These are phyloP conservation scores for Thelaira solivaga DNA, from an alignment of 2,888 invertebrate species.

Conservation along the genomic window DNA sequence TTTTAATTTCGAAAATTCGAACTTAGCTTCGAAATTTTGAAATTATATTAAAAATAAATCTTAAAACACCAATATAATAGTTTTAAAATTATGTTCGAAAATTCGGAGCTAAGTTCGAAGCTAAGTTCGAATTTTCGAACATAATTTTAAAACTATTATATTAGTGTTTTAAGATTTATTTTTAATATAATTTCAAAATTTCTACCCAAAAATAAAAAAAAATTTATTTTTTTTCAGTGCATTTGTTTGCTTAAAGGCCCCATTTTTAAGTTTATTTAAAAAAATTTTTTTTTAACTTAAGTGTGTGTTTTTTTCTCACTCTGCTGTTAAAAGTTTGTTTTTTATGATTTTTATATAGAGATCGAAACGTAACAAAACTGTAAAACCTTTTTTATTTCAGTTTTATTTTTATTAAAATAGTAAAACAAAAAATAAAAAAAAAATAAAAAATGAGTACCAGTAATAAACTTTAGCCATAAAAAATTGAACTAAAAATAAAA, in stretches of 20 bases:
- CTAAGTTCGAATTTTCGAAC: not conserved
- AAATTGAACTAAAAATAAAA: constrained; percentile 22
- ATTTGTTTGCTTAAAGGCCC: not conserved
- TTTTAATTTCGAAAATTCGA: too few relatives aligned
- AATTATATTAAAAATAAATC: not conserved
- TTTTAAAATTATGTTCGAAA: not conserved
- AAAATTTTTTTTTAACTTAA: constrained; percentile 5
- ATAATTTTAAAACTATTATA: not conserved
- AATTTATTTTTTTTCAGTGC: not conserved
- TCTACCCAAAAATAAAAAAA: not conserved
- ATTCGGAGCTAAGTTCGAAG: not conserved
- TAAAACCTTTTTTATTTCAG: not conserved
- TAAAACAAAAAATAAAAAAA: constrained; percentile 5
- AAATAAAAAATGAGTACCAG: constrained; percentile 21
- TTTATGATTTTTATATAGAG: too few relatives aligned
- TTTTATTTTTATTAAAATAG: constrained; percentile 30
- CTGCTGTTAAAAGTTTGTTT: not conserved
- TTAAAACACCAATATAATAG: not conserved
- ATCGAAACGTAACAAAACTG: constrained; percentile 15
- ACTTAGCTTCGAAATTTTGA: not conserved
- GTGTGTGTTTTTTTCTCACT: not conserved
- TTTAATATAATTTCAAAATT: not conserved
- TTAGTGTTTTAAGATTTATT: not conserved
- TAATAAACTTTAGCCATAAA: constrained; percentile 44
- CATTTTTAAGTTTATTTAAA: constrained; percentile 25